A percentile compares a stretch with the other conserved stretches of the same genome.
phyloP scores from a whole-genome alignment of 2,888 invertebrate species.

The Drosophila meridionalis region DNA sequence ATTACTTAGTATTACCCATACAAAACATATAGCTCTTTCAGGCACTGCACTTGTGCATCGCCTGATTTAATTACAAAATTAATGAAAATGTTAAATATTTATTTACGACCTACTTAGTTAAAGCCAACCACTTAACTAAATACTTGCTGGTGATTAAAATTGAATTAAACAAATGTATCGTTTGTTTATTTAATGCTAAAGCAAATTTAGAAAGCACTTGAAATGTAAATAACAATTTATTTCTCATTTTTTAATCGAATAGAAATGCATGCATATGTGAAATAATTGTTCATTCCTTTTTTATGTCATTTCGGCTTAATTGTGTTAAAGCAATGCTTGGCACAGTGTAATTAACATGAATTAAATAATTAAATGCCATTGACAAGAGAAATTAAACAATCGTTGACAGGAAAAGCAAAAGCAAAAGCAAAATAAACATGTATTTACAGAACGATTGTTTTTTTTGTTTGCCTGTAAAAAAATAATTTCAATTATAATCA shows the following conservation, averaged over 20 bases:
- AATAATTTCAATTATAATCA: constrained; percentile 38
- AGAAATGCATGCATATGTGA: neutral
- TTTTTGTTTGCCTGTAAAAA: neutral
- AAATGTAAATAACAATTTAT: constrained; percentile 14
- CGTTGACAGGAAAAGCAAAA: neutral
- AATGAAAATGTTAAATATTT: constrained; percentile 11
- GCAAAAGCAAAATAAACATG: neutral
- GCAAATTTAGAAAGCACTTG: constrained; percentile 5
- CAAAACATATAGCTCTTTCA: too few species aligned
- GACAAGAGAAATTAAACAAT: constrained; percentile 11
- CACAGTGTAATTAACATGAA: constrained; percentile 39
- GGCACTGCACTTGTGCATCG: too few species aligned
- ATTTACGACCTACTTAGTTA: constrained; percentile 1
- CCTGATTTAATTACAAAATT: constrained; percentile 1
- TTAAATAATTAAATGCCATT: constrained; percentile 25
- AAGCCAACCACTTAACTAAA: constrained; percentile 19
- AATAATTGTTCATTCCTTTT: neutral
- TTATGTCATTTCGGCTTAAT: constrained; percentile 18
- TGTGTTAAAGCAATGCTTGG: constrained; percentile 21
- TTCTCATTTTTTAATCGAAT: neutral
- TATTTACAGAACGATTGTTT: neutral
- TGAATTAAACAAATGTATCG: constrained; percentile 1
- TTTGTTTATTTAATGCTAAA: constrained; percentile 15
- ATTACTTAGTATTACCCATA: too few species aligned
- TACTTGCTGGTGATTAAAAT: constrained; percentile 23